Conservation (phyloP, 2,797 vertebrate genomes). For the Erpetoichthys calabaricus region DNA sequence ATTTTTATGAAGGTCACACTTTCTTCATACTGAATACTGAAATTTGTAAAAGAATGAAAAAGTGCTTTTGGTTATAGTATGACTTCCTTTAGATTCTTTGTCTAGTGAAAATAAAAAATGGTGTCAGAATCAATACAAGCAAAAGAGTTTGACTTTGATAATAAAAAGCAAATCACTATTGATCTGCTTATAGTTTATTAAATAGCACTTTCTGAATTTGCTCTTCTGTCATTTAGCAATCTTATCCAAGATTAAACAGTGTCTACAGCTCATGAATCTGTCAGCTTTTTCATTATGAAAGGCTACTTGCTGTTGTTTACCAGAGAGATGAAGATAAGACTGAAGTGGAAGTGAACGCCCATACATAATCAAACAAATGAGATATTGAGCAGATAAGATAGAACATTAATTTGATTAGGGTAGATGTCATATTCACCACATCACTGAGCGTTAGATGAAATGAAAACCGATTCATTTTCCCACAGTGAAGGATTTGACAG, state of each 20-base stretch:
- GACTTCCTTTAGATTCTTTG: no score
- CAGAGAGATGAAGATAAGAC: neutral
- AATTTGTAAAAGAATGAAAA: no score
- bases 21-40: no score
- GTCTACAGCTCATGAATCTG: neutral
- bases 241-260: neutral
- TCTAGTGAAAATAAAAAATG: no score
- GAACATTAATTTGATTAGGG: neutral
- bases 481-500: no score
- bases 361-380: neutral
- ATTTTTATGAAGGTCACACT: no score
- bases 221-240: neutral
- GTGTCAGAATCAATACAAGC: no score
- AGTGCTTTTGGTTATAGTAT: no score
- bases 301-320: neutral
- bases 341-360: neutral
- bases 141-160: no score
- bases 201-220: slow-evolving; percentile 4
- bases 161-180: neutral
- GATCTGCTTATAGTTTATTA: slow-evolving; percentile 2
- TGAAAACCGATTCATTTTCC: neutral
- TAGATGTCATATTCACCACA: neutral
- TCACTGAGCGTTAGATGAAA: slow-evolving; percentile 2
- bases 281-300: slow-evolving; percentile 2
- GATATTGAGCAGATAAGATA: slow-evolving; percentile 3